Conservation (phyloP, 2,113 vertebrate species). For the Naja naja region DNA sequence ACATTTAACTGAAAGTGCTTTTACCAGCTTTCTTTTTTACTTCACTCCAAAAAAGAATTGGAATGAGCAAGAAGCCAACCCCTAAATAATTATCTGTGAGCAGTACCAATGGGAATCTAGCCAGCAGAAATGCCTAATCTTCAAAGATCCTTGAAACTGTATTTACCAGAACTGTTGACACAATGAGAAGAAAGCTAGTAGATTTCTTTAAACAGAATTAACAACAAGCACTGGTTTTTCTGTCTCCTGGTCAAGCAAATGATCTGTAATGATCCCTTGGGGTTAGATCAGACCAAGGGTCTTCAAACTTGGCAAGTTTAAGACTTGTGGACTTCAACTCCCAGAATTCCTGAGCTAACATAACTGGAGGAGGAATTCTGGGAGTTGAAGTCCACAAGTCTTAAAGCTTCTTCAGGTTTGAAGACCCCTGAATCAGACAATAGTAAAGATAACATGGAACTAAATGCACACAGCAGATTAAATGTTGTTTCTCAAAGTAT, state of each 20-base stretch:
- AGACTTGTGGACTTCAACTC: too few species aligned
- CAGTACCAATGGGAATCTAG: neutral
- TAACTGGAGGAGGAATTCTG: too few species aligned
- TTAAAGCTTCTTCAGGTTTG: too few species aligned
- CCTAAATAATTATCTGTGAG: neutral
- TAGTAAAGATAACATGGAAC: neutral
- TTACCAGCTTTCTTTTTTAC: neutral
- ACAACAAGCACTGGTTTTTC: neutral
- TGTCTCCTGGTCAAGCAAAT: neutral
- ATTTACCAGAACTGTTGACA: neutral
- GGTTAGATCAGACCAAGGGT: neutral
- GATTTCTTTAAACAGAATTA: neutral
- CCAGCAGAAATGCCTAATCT: neutral
- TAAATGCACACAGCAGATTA: neutral
- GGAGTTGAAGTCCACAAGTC: too few species aligned
- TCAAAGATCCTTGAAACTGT: neutral
- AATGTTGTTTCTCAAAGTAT: neutral
- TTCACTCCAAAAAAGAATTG: neutral
- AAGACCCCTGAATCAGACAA: neutral
- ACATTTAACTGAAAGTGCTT: neutral
- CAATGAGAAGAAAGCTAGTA: neutral
- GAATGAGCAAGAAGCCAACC: neutral
- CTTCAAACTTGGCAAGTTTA: too few species aligned
- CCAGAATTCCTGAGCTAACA: too few species aligned
- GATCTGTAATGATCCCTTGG: neutral